Conservation (phyloP, 2,797 vertebrate species). For the Myoxocephalus aenaeus region DNA sequence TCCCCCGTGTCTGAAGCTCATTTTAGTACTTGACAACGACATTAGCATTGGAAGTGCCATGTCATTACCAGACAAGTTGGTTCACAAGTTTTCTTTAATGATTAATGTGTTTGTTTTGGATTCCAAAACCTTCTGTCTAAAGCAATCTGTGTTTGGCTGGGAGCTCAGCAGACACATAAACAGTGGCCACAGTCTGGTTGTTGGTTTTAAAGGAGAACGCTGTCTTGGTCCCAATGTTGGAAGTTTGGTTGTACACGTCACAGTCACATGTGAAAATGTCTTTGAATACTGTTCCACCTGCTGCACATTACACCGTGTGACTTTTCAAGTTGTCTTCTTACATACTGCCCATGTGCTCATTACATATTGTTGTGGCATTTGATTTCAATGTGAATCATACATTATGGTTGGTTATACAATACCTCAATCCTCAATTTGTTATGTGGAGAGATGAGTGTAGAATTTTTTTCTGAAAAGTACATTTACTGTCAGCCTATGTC, state of each 20-base stretch:
- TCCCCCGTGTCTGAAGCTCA: constrained; percentile 8
- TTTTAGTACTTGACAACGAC: constrained; percentile 41
- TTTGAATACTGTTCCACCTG: neutral
- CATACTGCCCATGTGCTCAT: neutral
- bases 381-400: neutral
- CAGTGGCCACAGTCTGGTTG: constrained; percentile 30
- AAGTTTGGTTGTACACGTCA: constrained; percentile 1
- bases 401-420: neutral
- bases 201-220: constrained; percentile 5
- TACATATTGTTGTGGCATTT: neutral
- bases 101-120: constrained; percentile 61
- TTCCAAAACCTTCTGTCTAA: constrained; percentile 57
- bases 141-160: constrained; percentile 63
- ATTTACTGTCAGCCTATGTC: neutral
- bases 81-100: constrained; percentile 65
- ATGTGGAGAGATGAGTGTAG: neutral
- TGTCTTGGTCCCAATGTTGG: neutral
- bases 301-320: constrained; percentile 1
- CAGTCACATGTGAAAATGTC: neutral
- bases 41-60: constrained; percentile 34
- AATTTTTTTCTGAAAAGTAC: neutral
- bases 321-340: neutral
- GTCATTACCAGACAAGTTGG: constrained; percentile 51
- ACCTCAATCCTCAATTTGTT: neutral
- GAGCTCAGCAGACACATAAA: constrained; percentile 43